These are phyloP conservation scores for Heliconius melpomene DNA, from an alignment of 1,140 invertebrate species.

Conservation along the genomic window DNA sequence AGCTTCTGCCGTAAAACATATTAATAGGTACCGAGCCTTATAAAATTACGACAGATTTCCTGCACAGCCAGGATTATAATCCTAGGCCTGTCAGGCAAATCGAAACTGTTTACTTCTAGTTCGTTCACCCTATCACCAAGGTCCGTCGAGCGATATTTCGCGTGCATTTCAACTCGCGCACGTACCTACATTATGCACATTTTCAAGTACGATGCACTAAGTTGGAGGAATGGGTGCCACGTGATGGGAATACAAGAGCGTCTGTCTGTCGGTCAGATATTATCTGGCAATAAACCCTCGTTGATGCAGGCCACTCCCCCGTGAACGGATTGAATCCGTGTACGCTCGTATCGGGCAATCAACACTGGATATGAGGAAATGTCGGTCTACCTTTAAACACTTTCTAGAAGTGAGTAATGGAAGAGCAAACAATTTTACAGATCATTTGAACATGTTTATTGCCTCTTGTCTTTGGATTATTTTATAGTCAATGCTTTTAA, in stretches of 20 bases:
- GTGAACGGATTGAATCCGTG: slow-evolving; percentile 60
- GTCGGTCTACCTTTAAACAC: not conserved
- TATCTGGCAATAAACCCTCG: slow-evolving; percentile 62
- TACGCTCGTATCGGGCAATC: slow-evolving; percentile 26
- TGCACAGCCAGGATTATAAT: not conserved
- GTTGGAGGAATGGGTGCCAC: slow-evolving; percentile 65
- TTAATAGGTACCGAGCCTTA: not conserved
- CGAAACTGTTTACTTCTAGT: slow-evolving; percentile 57
- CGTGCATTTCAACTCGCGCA: slow-evolving; percentile 56
- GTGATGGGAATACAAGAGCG: slow-evolving; percentile 65
- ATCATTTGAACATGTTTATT: not conserved
- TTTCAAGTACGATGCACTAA: slow-evolving; percentile 70
- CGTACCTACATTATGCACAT: slow-evolving; percentile 61
- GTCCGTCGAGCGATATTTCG: slow-evolving; percentile 59
- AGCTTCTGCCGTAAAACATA: not conserved
- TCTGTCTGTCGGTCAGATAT: slow-evolving; percentile 60
- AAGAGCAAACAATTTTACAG: not conserved
- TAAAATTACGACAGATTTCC: slow-evolving; percentile 1
- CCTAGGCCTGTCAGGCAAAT: slow-evolving; percentile 13
- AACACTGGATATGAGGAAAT: slow-evolving; percentile 21
- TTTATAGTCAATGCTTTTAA: not conserved
- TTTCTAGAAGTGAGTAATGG: not conserved
- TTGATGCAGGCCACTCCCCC: slow-evolving; percentile 57
- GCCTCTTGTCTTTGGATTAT: not conserved
- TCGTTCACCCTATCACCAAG: slow-evolving; percentile 68